Conservation (phyloP, 2,888 invertebrate species). For the Hydroisotoma schaefferi region DNA sequence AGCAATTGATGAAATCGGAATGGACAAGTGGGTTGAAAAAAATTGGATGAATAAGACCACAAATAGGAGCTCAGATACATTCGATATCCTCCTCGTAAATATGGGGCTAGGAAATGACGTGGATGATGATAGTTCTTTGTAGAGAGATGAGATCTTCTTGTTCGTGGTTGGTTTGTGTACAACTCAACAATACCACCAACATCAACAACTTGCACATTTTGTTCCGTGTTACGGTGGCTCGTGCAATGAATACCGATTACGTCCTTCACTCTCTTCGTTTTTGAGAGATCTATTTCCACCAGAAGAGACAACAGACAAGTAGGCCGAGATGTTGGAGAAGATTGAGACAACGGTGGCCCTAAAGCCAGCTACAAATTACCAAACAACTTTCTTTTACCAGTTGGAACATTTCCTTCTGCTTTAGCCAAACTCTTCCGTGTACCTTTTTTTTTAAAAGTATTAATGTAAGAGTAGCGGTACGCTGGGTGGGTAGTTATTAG, state of each 20-base stretch:
- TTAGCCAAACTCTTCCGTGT: background rate
- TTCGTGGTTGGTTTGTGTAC: background rate
- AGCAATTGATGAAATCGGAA: background rate
- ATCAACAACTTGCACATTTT: slow-evolving; percentile 21
- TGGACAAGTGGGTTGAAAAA: background rate
- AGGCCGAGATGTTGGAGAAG: background rate
- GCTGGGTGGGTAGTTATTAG: too few relatives aligned
- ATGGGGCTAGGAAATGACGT: too few relatives aligned
- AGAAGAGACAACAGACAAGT: slow-evolving; percentile 1
- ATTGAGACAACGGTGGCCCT: slow-evolving; percentile 2
- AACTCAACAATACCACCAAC: slow-evolving; percentile 14
- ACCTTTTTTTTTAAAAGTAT: too few relatives aligned
- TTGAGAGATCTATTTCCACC: slow-evolving; percentile 2
- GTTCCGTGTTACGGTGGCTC: slow-evolving; percentile 10
- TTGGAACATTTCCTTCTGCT: background rate
- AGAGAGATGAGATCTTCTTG: too few relatives aligned
- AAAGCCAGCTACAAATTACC: slow-evolving; percentile 1
- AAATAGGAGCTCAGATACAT: too few relatives aligned
- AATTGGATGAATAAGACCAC: background rate
- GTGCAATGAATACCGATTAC: slow-evolving; percentile 27
- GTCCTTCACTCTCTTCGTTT: slow-evolving; percentile 4
- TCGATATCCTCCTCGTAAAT: too few relatives aligned
- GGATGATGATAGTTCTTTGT: too few relatives aligned
- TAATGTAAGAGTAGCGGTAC: too few relatives aligned
- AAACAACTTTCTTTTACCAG: background rate